Percentiles rank a stretch among this genome's conserved stretches.
Conservation (phyloP, 2,113 vertebrate species). For the Thunnus thynnus region DNA sequence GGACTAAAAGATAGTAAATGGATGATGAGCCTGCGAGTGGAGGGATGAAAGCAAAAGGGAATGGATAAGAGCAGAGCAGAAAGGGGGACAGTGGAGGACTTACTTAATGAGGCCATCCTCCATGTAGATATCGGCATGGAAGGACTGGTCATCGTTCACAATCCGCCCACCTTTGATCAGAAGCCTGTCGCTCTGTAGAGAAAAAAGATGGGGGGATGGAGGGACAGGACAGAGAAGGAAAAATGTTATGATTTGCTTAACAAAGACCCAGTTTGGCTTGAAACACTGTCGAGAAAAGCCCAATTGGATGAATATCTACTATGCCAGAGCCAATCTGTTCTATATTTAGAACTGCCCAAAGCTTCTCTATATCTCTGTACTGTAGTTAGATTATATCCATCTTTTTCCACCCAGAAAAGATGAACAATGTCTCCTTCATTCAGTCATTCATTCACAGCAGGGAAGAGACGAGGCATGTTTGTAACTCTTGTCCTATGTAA, state of each 20-base stretch:
- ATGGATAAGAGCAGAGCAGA: conserved; percentile 1
- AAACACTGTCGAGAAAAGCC: conserved; percentile 13
- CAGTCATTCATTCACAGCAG: neutral
- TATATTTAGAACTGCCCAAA: conserved; percentile 19
- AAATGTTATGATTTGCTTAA: conserved; percentile 3
- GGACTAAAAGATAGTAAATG: neutral
- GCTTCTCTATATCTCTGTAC: conserved; percentile 7
- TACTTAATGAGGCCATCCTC: conserved; percentile 99
- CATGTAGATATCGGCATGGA: conserved; percentile 97
- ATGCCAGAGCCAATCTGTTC: neutral
- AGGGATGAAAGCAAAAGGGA: conserved; percentile 30
- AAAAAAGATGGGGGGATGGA: neutral
- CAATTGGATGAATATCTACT: neutral
- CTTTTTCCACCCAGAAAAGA: conserved; percentile 25
- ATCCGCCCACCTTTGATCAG: conserved; percentile 97
- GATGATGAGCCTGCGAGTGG: neutral
- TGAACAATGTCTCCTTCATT: conserved; percentile 51
- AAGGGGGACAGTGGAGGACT: conserved; percentile 64
- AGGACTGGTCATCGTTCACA: conserved; percentile 98
- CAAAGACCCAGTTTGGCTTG: conserved; percentile 11
- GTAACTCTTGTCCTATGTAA: conserved; percentile 1
- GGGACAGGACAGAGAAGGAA: neutral
- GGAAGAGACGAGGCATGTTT: conserved; percentile 20
- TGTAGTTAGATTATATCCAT: conserved; percentile 10
- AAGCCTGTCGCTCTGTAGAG: conserved; percentile 93